Evolutionary conservation across 2,888 invertebrate genomes (phyloP), one percentile per base, ranked within the genome.

Genomic region (Drosophila demipolita): DNA sequence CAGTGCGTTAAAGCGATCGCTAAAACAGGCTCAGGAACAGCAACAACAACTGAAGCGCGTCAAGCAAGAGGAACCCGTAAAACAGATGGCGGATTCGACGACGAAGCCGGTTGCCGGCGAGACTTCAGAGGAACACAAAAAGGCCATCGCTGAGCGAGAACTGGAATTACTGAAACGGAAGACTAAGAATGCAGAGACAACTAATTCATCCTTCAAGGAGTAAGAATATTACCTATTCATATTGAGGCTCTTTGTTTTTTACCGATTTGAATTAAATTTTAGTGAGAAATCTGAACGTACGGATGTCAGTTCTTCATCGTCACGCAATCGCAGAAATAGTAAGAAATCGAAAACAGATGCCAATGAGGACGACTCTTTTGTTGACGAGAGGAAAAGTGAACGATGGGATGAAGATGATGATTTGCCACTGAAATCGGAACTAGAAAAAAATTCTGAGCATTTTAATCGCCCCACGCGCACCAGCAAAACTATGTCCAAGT

Each of bases 401-500:
- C 65, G 78, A 15, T 77, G 85, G 90, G 87, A 90, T 36, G 90
- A 83, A 11, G 89, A 89, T 53, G 90, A 87, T 64, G 90, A 89
- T 33, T 62, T 89, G 55, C 87, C 87, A 17, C 57, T 87, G n/a
- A 87, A 83, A 73, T 29, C 66, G 1, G 87, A 87, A n/a, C 38
- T 48, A 7, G 89, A 88, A 20, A 87, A 76, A 49, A 63, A 58
- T 7, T 12, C 40, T 1, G 78, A 75, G 20, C 45, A 66, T 29
- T 57, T 68, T 35, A 76, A 76, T 62, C 91, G 92, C n/a, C 92
- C 92, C 8, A 80, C 91, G n/a, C 86, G 92, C 36, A 85, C 87
- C 52, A 92, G 92, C 75, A 92, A 92, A 77, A 91, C 92, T 1
- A 73, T 91, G 66, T 92, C 93, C 4, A 92, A 91, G 76, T 93